A percentile compares a stretch with the other conserved stretches of the same genome.
phyloP scores from a whole-genome alignment of 30 jellyfish, hydroid and myxozoan species.

The Aurelia coerulea region DNA sequence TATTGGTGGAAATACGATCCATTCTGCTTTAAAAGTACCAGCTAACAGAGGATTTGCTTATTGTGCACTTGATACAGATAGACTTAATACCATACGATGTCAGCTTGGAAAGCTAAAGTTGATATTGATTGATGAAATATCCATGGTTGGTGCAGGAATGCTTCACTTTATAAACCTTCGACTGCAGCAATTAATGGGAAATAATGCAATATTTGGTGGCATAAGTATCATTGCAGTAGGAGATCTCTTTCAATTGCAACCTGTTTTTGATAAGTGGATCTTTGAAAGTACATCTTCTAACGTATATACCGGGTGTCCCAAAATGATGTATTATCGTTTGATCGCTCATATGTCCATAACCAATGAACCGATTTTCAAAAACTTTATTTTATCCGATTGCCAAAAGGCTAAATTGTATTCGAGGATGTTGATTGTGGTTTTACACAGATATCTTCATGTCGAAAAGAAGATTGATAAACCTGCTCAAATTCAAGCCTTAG shows the following conservation, averaged over 20 bases:
- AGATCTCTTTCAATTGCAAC: not conserved
- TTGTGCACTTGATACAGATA: constrained; percentile 6
- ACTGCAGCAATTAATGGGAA: constrained; percentile 25
- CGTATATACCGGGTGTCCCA: no score
- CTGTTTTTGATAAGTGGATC: constrained; percentile 30
- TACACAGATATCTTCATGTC: no score
- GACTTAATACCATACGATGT: constrained; percentile 6
- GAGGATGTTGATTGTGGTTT: no score
- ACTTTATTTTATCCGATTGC: no score
- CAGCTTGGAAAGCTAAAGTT: constrained; percentile 2
- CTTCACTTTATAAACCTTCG: not conserved
- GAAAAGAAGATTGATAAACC: no score
- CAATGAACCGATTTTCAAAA: no score
- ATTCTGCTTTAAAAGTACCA: constrained; percentile 29
- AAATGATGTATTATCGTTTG: no score
- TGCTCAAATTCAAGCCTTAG: no score
- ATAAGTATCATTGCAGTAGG: constrained; percentile 20
- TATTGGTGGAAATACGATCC: constrained; percentile 34
- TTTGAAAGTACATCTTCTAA: not conserved
- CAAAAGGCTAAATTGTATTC: no score
- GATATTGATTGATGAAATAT: constrained; percentile 35
- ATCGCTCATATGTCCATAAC: no score
- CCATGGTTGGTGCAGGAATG: constrained; percentile 40
- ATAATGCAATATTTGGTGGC: constrained; percentile 7
- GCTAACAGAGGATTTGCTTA: constrained; percentile 23